Base-by-base conservation (phyloP, 2,113 vertebrate species). In the Ivindomyrus marchei region DNA sequence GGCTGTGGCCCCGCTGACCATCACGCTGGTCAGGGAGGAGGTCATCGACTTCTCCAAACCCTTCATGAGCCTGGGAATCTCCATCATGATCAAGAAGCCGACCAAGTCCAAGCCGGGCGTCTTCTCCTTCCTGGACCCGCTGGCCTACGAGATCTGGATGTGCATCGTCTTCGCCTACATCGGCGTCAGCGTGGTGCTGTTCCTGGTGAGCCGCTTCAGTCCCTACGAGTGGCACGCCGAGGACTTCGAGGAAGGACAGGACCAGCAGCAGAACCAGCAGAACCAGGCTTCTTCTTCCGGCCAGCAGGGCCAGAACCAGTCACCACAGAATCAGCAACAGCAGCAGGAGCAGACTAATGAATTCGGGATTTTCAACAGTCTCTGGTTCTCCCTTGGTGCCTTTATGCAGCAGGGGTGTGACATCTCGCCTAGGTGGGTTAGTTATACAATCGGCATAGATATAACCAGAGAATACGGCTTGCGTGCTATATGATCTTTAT, bases 341-440 rank as follows among this genome's bases (percentile, higher is more conserved):
- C 95, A 95, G 91, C 96, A 88, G 1, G 96, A 97, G 91, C 96
- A 97, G 92, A 97, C 97, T 6, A 99, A 99, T 74, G 98, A 99
- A 93, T 99, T 99, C 93, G 98, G 98, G 58, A 99, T 99, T 95
- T 99, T 99, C 95, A 99, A 99, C 96, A 99, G 98, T 52, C 96
- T 99, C 10, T 99, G 98, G 98, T 99, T 99, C 93, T 99, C 98
- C 15, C 93, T 99, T 85, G 98, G 98, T 91, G 98, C 98, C 89
- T 99, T 99, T 94, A 99, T 99, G 98, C 98, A 99, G 94, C 98
- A 99, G 95, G 98, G 98, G 93, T 99, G 98, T 90, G 98, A 99
- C 93, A 99, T 99, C 94, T 99, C 98, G 77, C 98, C 98, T 93
- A 98, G 98, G 98, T 99, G 93, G 93, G 97, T 96, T 90, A 62